phyloP scores from a whole-genome alignment of 2,113 vertebrate species.

The Murina feae region DNA sequence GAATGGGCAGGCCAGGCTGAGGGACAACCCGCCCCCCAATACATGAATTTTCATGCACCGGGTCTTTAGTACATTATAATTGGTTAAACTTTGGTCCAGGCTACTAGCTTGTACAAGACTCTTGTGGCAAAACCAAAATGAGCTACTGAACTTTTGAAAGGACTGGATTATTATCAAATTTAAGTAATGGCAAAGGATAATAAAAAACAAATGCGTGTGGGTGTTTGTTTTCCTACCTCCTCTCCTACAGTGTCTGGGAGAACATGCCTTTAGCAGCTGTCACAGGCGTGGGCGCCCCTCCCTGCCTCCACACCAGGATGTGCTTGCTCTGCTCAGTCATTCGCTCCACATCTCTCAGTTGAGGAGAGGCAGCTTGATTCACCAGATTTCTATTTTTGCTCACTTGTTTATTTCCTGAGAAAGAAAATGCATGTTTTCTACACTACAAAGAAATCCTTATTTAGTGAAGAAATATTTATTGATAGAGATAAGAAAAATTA shows the following conservation, averaged over 20 bases:
- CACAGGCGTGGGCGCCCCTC: background rate
- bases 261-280: background rate
- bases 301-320: background rate
- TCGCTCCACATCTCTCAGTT: background rate
- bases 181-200: background rate
- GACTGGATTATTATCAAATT: background rate
- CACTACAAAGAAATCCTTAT: background rate
- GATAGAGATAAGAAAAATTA: background rate
- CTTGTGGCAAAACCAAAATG: background rate
- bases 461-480: background rate
- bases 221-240: background rate
- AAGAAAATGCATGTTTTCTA: background rate
- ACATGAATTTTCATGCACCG: too few relatives aligned
- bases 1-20: too few relatives aligned
- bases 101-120: background rate
- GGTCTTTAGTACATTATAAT: background rate
- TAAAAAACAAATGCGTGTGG: background rate
- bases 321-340: background rate
- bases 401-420: background rate
- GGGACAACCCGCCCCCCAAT: too few relatives aligned
- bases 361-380: background rate
- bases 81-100: background rate
- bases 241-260: background rate
- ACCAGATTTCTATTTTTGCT: conserved; percentile 13
- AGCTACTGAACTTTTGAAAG: background rate